phyloP scores from a whole-genome alignment of 2,113 vertebrate species.

The Xiphorhynchus elegans region DNA sequence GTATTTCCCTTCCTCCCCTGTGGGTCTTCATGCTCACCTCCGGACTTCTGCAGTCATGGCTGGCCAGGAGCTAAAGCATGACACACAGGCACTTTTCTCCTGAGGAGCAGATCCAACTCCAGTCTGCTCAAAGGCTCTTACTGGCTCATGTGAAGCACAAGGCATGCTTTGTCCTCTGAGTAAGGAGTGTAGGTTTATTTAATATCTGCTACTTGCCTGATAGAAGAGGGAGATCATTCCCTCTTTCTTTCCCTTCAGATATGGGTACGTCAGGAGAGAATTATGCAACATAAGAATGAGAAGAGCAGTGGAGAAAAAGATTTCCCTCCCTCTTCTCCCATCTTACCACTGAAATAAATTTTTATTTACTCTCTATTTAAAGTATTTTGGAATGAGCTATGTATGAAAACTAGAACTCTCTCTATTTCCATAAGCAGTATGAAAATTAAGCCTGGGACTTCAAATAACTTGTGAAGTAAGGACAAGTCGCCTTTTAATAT shows the following conservation, averaged over 20 bases:
- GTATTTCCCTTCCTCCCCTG: neutral
- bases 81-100: fast-evolving
- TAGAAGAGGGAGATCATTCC: neutral
- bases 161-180: neutral
- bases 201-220: neutral
- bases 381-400: neutral
- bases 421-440: neutral
- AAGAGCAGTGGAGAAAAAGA: neutral
- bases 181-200: neutral
- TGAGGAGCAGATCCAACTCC: neutral
- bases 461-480: neutral
- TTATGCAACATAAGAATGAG: neutral
- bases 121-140: neutral
- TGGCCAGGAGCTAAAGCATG: neutral
- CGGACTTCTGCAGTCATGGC: neutral
- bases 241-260: neutral
- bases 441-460: neutral
- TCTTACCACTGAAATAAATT: neutral
- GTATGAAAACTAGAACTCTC: neutral
- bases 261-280: neutral
- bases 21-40: fast-evolving
- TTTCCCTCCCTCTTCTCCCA: neutral
- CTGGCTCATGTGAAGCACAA: neutral
- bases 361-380: neutral
- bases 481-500: neutral